Conservation (phyloP, 2,113 vertebrate genomes). For the Python bivittatus region DNA sequence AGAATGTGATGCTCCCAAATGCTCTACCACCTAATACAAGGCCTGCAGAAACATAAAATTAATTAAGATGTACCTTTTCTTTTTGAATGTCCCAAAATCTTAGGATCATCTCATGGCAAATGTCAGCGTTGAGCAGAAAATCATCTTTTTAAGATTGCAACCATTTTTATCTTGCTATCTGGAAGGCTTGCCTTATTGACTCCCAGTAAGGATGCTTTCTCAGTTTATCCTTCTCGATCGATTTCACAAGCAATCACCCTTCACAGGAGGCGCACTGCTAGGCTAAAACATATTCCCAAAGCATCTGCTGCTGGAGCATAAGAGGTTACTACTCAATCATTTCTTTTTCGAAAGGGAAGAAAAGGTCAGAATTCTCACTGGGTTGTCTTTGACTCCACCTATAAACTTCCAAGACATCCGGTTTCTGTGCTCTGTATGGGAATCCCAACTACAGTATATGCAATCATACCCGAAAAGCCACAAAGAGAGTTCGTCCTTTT, state of each 20-base stretch:
- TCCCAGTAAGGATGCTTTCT: background rate
- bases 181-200: background rate
- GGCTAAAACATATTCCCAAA: background rate
- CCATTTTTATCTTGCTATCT: background rate
- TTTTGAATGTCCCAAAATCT: background rate
- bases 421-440: background rate
- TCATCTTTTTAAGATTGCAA: background rate
- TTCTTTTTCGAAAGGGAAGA: background rate
- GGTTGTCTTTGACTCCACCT: background rate
- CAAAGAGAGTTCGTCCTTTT: background rate
- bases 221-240: background rate
- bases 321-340: background rate
- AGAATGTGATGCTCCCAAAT: background rate
- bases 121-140: background rate
- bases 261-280: background rate
- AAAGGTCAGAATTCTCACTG: background rate
- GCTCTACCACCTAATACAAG: background rate
- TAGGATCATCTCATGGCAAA: background rate
- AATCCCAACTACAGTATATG: background rate
- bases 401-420: fast-evolving
- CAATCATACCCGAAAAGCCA: background rate
- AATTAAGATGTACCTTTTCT: background rate
- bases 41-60: background rate
- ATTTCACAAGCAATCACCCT: background rate
- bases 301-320: background rate